Base-by-base conservation (phyloP, 2,113 vertebrate species). In the Muntiacus reevesi region DNA sequence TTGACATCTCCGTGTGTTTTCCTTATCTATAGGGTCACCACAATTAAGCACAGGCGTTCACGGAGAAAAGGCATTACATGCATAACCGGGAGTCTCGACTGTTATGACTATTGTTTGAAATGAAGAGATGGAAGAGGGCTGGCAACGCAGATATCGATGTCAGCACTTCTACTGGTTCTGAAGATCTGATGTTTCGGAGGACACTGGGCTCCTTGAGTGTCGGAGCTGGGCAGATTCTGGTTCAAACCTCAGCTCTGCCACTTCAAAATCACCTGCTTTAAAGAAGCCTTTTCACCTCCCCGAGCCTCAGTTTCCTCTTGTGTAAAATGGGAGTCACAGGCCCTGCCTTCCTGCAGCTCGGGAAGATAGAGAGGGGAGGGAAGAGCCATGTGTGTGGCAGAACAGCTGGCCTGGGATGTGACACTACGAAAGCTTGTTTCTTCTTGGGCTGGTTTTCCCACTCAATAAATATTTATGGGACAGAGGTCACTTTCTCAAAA, bases 381-480 rank as follows among this genome's bases (percentile, higher is more conserved):
- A 11, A 15, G 59, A 50, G 17, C 23, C 0, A 0, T 12, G 60
- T 8, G 13, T 23, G 30, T 5, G 28, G 27, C 59, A 45, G 55
- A 40, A 7, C 11, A 11, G n/a, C 12, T 67, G 43, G 50, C 60
- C 30, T 7, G 33, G 43, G 50, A 36, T 12, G 28, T 8, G 25
- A 8, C 12, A 2, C 25, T 57, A 0, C 27, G 27, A 67, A 92
- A 11, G 45, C 28, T 71, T 45, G 52, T 50, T 59, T 78, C 71
- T 78, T 78, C 16, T 33, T 15, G 5, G 25, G 25, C n/a, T 81
- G 50, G 15, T 84, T 85, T 94, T 54, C 64, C 78, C 83, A 40
- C 45, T 97, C 60, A 67, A 40, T 36, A 91, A 55, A 82, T 91
- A 93, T 57, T 86, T 91, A 45, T 23, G 71, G 59, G 89, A 79